Evolutionary conservation across 2,888 invertebrate species (phyloP).

Genomic region (Meloe dianella): DNA sequence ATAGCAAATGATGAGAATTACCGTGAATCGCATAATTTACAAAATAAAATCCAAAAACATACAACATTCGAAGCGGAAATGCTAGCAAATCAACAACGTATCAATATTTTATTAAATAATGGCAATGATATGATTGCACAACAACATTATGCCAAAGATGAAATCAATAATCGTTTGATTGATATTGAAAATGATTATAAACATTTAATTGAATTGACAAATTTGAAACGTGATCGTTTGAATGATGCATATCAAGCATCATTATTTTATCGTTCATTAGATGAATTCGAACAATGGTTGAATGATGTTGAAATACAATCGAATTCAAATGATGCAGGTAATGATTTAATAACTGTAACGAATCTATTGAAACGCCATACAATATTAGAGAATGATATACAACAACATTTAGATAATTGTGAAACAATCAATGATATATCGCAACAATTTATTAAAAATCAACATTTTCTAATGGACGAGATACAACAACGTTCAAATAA

Average conservation of each 20-base stretch:
- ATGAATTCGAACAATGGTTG: slow-evolving; percentile 94
- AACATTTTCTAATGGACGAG: slow-evolving; percentile 90
- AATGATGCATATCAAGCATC: slow-evolving; percentile 92
- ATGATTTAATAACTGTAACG: slow-evolving; percentile 85
- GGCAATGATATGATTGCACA: slow-evolving; percentile 77
- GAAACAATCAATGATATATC: slow-evolving; percentile 81
- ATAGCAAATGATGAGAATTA: slow-evolving; percentile 93
- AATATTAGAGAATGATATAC: slow-evolving; percentile 85
- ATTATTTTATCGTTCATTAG: slow-evolving; percentile 84
- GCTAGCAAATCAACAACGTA: slow-evolving; percentile 84
- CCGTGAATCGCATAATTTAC: slow-evolving; percentile 94
- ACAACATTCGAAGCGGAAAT: slow-evolving; percentile 95
- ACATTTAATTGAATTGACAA: slow-evolving; percentile 80
- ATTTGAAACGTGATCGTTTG: slow-evolving; percentile 81
- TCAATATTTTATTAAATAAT: slow-evolving; percentile 81
- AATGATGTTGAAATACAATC: slow-evolving; percentile 81
- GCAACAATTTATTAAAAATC: slow-evolving; percentile 75
- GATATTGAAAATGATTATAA: slow-evolving; percentile 89
- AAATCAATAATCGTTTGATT: slow-evolving; percentile 82
- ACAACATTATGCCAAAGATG: slow-evolving; percentile 87
- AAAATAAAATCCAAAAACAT: slow-evolving; percentile 95
- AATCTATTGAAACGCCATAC: slow-evolving; percentile 81
- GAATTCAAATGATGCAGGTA: slow-evolving; percentile 80
- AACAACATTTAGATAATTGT: slow-evolving; percentile 83
- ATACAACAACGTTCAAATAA: slow-evolving; percentile 76